These are phyloP conservation scores for Indicator indicator DNA, from an alignment of 2,113 vertebrate species.

Conservation along the genomic window DNA sequence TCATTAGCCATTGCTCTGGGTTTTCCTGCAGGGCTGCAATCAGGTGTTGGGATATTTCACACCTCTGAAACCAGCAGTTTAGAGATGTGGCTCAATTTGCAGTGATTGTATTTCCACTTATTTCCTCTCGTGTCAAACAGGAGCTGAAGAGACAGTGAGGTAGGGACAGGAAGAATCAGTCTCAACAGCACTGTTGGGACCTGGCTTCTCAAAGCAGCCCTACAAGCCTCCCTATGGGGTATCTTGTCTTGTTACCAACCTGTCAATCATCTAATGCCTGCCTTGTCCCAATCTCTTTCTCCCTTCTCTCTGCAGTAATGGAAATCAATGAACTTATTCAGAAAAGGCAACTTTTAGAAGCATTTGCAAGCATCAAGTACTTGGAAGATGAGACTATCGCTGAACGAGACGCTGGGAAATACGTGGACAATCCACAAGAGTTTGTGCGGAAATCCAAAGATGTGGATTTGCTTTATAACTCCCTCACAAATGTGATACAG, in stretches of 20 bases:
- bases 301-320: conserved; percentile 44
- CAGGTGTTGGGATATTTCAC: background rate
- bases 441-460: conserved; percentile 70
- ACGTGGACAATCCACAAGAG: conserved; percentile 57
- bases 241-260: background rate
- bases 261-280: background rate
- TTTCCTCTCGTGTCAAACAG: background rate
- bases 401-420: conserved; percentile 38
- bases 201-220: background rate
- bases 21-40: background rate
- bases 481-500: conserved; percentile 23
- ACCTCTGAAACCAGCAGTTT: background rate
- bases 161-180: background rate
- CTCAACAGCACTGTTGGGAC: background rate
- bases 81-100: background rate
- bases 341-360: conserved; percentile 69
- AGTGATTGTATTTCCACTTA: background rate
- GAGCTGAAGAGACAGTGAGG: background rate
- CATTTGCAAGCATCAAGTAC: conserved; percentile 67
- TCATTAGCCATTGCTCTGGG: background rate
- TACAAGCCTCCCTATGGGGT: background rate
- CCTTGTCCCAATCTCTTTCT: background rate
- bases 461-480: conserved; percentile 75
- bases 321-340: conserved; percentile 79
- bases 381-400: conserved; percentile 66